Evolutionary conservation across 1,140 invertebrate genomes (phyloP).

Genomic region (Nasonia vitripennis): DNA sequence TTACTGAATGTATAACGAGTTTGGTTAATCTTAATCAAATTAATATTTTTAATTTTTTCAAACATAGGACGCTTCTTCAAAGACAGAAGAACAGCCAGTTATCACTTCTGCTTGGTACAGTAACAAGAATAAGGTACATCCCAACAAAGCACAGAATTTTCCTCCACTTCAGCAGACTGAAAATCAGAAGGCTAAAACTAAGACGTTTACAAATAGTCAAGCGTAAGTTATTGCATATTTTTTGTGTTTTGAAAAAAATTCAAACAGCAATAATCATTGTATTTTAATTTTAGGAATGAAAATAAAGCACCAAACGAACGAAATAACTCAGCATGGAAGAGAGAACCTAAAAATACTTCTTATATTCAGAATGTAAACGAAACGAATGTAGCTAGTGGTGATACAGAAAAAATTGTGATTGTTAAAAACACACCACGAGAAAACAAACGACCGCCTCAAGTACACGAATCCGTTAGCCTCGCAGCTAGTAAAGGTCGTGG

Average conservation of each 20-base stretch:
- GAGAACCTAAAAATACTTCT: constrained; percentile 61
- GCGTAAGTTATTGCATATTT: constrained; percentile 58
- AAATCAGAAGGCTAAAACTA: constrained; percentile 61
- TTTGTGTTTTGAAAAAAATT: neutral
- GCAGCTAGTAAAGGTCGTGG: constrained; percentile 66
- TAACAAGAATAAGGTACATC: constrained; percentile 68
- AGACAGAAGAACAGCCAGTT: constrained; percentile 68
- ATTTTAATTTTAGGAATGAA: constrained; percentile 62
- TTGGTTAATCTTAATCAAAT: neutral
- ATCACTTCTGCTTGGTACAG: constrained; percentile 74
- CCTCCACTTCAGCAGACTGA: constrained; percentile 68
- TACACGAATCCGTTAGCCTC: constrained; percentile 65
- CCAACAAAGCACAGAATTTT: constrained; percentile 67
- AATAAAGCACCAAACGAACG: constrained; percentile 67
- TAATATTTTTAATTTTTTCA: neutral
- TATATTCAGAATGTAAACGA: constrained; percentile 65
- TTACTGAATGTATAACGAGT: neutral
- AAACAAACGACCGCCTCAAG: constrained; percentile 60
- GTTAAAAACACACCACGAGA: constrained; percentile 63
- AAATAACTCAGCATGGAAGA: constrained; percentile 69
- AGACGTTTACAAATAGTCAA: constrained; percentile 56
- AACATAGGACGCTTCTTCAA: constrained; percentile 22
- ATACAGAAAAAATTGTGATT: constrained; percentile 62
- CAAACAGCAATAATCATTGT: neutral
- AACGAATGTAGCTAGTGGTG: constrained; percentile 59